Base-by-base conservation (phyloP, 2,113 vertebrate species). In the Lanius collurio region DNA sequence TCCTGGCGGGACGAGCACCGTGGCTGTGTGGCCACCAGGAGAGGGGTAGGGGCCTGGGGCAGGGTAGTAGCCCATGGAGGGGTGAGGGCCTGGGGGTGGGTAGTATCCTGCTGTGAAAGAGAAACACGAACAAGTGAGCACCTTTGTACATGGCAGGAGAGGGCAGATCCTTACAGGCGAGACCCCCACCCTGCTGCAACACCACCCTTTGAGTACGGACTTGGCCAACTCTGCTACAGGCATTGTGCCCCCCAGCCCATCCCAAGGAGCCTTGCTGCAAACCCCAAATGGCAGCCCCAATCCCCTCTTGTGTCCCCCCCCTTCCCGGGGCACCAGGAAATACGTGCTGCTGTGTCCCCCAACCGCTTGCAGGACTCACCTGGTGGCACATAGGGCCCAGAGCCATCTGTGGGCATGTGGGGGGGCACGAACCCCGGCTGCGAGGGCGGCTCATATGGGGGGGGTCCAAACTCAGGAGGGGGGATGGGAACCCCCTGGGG, bases 401-500 rank as follows among this genome's bases (percentile, higher is more conserved):
- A 90, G 46, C 98, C 95, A 28, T 99, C 99, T 23, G 98, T 97
- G 47, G 98, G 98, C 93, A 99, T 97, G 55, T 99, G 98, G 8
- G 98, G 98, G 11, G 99, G 98, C 17, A 99, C 89, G 3, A 99
- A 99, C 47, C 99, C 98, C 0, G 98, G 98, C 69, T 99, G 98
- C 0, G 97, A 97, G 4, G 98, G 97, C 0, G 98, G 98, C 86
- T 99, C 99, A 6, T 99, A 99, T 0, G 99, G 99, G 23, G 99
- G 99, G 18, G 99, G 99, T 2, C 99, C 99, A 1, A 99, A 98
- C 44, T 99, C 99, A 50, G 99, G 98, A 68, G 99, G 99, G 50
- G 98, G 99, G 41, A 99, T 33, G 2, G 98, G 98, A 71, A 98
- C 98, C 82, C 98, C 98, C 30, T 98, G 98, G 10, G 98, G 98